Base-by-base conservation (phyloP, 2,113 vertebrate species). In the Mustela nigripes region DNA sequence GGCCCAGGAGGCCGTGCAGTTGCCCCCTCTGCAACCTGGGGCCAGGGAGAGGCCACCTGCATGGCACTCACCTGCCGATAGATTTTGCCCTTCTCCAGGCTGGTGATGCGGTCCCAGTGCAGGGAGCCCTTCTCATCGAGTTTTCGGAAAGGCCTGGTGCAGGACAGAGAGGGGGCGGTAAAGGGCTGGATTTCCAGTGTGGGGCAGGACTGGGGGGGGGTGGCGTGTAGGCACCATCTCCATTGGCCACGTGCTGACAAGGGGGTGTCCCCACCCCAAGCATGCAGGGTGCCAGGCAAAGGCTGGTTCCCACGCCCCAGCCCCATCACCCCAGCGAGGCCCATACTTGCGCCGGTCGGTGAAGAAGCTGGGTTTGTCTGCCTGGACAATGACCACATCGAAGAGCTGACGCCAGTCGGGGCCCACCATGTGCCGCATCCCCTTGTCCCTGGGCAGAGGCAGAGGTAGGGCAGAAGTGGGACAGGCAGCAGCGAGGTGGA, bases 401-500 rank as follows among this genome's bases (percentile, higher is more conserved):
- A 99, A 99, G 88, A 99, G 98, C 0, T 99, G 98, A 31, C 99
- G 97, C 99, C 99, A 99, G 89, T 99, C 98, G 8, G 99, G 98
- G 91, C 99, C 99, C 93, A 99, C 99, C 99, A 99, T 99, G 97
- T 99, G 98, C 58, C 99, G 98, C 99, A 99, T 99, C 62, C 99
- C 99, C 97, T 99, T 99, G 98, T 99, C 98, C 96, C 99, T 99
- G 97, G 56, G 90, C 33, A 24, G 80, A 96, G 58, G 90, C 33
- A 28, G 74, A 96, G n/a, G 45, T 1, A 36, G 95, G 33, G 73
- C 53, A 28, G 48, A 94, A 62, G 58, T 6, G 60, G 67, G 5
- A n/a, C 22, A 56, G 91, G 92, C 1, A 42, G 36, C 36, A 65
- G 71, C 2, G 0, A 28, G 12, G 28, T 5, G 63, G 63, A 28